These are phyloP conservation scores for Aleiodes alternator DNA, from an alignment of 2,888 invertebrate genomes.

Conservation along the genomic window DNA sequence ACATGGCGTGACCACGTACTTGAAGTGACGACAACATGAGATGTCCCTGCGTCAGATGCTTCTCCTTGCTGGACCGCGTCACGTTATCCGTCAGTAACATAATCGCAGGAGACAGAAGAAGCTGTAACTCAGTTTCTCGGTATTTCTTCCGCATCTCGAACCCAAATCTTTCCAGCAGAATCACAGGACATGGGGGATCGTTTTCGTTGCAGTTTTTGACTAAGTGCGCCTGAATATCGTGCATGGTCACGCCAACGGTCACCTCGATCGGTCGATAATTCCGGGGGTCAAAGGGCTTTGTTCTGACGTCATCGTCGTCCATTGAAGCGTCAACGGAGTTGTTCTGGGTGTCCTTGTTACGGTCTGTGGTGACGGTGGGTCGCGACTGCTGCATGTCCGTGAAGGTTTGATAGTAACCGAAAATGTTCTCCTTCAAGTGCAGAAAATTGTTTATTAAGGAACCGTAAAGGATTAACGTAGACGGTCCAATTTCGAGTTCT, in stretches of 20 bases:
- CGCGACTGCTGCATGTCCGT: slow-evolving; percentile 90
- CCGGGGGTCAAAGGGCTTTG: slow-evolving; percentile 87
- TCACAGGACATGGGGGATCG: slow-evolving; percentile 94
- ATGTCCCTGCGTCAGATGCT: slow-evolving; percentile 89
- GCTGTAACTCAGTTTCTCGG: slow-evolving; percentile 93
- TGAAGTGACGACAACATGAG: slow-evolving; percentile 90
- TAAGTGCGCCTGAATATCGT: slow-evolving; percentile 96
- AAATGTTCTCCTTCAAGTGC: slow-evolving; percentile 96
- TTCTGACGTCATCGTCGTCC: slow-evolving; percentile 78
- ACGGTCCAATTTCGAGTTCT: slow-evolving; percentile 96
- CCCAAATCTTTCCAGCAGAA: slow-evolving; percentile 92
- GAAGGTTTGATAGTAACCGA: slow-evolving; percentile 96
- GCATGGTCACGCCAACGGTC: slow-evolving; percentile 93
- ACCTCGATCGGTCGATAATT: slow-evolving; percentile 93
- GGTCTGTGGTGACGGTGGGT: slow-evolving; percentile 73
- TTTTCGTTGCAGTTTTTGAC: slow-evolving; percentile 93
- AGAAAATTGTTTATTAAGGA: slow-evolving; percentile 93
- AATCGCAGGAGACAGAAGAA: slow-evolving; percentile 91
- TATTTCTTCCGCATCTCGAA: slow-evolving; percentile 98
- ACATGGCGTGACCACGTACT: slow-evolving; percentile 96
- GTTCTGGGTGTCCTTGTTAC: slow-evolving; percentile 72
- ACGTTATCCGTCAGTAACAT: slow-evolving; percentile 86
- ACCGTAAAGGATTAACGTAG: slow-evolving; percentile 93
- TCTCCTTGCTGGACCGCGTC: slow-evolving; percentile 82
- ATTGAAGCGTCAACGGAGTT: slow-evolving; percentile 76